These are phyloP conservation scores for Trichonephila clavata DNA, from an alignment of 1,140 invertebrate genomes.

Conservation along the genomic window DNA sequence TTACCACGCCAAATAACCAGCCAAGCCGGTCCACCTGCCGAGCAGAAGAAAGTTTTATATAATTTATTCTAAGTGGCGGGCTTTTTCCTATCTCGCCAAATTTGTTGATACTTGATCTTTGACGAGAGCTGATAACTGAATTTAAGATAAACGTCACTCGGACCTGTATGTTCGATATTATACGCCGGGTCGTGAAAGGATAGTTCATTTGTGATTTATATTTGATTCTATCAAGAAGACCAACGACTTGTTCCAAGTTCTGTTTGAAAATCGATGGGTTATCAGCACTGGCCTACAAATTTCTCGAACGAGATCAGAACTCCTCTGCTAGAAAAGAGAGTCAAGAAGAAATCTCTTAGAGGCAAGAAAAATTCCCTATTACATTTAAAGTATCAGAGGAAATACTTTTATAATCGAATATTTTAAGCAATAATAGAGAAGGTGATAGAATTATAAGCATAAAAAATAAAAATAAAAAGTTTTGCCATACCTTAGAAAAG, in stretches of 20 bases:
- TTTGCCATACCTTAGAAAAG: no score
- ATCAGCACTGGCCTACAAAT: conserved; percentile 69
- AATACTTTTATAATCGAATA: no score
- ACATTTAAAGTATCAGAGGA: no score
- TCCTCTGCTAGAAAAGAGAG: conserved; percentile 61
- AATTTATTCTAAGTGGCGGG: conserved; percentile 10
- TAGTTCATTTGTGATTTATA: conserved; percentile 57
- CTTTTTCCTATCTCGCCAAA: conserved; percentile 50
- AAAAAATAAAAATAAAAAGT: no score
- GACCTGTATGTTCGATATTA: conserved; percentile 32
- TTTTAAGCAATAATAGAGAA: no score
- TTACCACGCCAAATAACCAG: neutral
- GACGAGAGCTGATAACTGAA: neutral
- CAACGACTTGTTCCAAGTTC: conserved; percentile 29
- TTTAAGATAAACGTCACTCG: conserved; percentile 19
- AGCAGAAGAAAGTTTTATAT: neutral
- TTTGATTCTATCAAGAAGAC: neutral
- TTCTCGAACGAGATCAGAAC: conserved; percentile 60
- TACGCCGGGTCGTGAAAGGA: neutral
- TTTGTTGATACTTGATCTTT: conserved; percentile 56
- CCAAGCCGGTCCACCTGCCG: neutral
- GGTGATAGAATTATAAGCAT: no score
- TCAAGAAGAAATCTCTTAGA: conserved; percentile 36
- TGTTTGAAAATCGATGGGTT: conserved; percentile 73
- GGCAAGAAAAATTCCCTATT: conserved; percentile 8